A percentile compares a stretch with the other conserved stretches of the same genome.
These are phyloP conservation scores for Patella ulyssiponensis DNA, from an alignment of 2,888 invertebrate species.

Conservation along the genomic window DNA sequence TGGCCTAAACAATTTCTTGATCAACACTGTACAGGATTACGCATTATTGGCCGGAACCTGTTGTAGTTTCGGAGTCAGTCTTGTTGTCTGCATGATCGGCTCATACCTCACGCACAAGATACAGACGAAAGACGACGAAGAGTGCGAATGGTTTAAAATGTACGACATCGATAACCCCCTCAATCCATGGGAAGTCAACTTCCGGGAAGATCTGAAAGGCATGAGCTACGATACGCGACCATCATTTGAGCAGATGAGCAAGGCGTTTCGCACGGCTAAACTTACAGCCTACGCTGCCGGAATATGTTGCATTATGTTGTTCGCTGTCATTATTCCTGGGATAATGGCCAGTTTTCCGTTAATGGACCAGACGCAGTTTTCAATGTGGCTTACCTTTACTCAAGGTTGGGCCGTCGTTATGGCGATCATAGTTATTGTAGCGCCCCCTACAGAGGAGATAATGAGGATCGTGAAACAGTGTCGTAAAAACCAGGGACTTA, in stretches of 20 bases:
- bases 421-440: slow-evolving; percentile 63
- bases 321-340: slow-evolving; percentile 59
- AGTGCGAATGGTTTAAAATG: slow-evolving; percentile 64
- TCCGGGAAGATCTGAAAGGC: slow-evolving; percentile 58
- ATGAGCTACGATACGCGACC: slow-evolving; percentile 59
- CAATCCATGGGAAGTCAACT: slow-evolving; percentile 64
- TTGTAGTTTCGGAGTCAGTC: slow-evolving; percentile 58
- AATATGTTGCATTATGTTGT: slow-evolving; percentile 51
- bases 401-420: slow-evolving; percentile 63
- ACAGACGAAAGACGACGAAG: slow-evolving; percentile 46
- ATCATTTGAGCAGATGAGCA: slow-evolving; percentile 60
- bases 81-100: slow-evolving; percentile 53
- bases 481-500: slow-evolving; percentile 43
- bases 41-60: slow-evolving; percentile 62
- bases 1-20: slow-evolving; percentile 54
- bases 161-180: slow-evolving; percentile 65
- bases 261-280: slow-evolving; percentile 56
- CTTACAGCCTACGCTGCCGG: slow-evolving; percentile 60
- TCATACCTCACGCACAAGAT: slow-evolving; percentile 59
- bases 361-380: slow-evolving; percentile 58
- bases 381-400: slow-evolving; percentile 61
- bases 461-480: slow-evolving; percentile 58
- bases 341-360: slow-evolving; percentile 62
- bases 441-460: slow-evolving; percentile 64
- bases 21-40: slow-evolving; percentile 63